A percentile compares a stretch with the other conserved stretches of the same genome.
These are phyloP conservation scores for Brachionus koreanus DNA, from an alignment of 1,140 invertebrate genomes.

Conservation along the genomic window DNA sequence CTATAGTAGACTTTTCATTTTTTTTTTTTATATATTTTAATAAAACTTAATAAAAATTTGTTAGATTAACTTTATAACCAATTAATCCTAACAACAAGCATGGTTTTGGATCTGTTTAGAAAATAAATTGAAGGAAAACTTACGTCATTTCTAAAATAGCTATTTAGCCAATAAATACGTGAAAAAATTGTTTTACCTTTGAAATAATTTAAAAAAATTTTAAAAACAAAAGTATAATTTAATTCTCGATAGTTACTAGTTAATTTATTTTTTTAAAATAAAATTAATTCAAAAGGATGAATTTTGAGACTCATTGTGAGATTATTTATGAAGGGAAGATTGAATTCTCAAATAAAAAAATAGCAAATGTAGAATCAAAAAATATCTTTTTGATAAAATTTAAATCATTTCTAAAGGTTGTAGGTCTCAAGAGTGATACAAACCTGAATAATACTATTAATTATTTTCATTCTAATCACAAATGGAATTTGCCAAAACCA, in stretches of 20 bases:
- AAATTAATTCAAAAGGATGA: background rate
- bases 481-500: constrained; percentile 88
- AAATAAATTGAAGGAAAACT: too few species aligned
- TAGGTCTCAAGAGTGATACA: constrained; percentile 7
- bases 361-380: background rate
- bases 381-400: background rate
- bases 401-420: background rate
- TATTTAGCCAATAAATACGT: background rate
- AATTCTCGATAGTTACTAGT: too few species aligned
- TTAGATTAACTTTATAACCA: too few species aligned
- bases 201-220: background rate
- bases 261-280: too few species aligned
- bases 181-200: background rate
- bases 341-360: background rate
- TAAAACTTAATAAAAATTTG: too few species aligned
- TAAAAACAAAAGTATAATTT: background rate
- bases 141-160: too few species aligned
- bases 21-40: too few species aligned
- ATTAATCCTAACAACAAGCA: too few species aligned
- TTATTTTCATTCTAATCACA: constrained; percentile 58
- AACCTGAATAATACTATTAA: background rate
- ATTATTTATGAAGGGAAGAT: background rate
- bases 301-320: background rate
- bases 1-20: too few species aligned
- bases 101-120: too few species aligned